These are phyloP conservation scores for Cephalopterus ornatus DNA, from an alignment of 2,113 vertebrate genomes.

Conservation along the genomic window DNA sequence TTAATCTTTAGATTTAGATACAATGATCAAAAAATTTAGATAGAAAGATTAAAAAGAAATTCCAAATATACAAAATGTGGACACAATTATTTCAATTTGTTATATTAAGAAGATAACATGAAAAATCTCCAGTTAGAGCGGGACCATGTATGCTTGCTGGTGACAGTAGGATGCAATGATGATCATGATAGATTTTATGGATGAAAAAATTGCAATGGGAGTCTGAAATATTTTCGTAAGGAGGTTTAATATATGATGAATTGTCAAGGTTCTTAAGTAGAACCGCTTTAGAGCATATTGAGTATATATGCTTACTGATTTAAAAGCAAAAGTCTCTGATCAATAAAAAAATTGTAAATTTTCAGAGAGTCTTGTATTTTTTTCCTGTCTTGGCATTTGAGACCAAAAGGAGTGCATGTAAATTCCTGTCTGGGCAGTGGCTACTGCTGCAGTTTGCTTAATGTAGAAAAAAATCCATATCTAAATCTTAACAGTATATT, in stretches of 20 bases:
- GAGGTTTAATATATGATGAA: background rate
- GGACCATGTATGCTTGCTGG: background rate
- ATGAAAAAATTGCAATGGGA: background rate
- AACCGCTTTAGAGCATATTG: background rate
- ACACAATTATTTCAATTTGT: background rate
- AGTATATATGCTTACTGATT: background rate
- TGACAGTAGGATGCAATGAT: background rate
- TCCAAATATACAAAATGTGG: accelerated
- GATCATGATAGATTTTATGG: background rate
- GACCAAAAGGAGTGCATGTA: background rate
- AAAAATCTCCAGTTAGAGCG: background rate
- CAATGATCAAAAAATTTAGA: background rate
- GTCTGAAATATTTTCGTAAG: background rate
- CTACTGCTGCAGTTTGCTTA: background rate
- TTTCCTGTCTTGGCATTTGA: background rate
- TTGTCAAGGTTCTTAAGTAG: background rate
- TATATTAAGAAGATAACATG: background rate
- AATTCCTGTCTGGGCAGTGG: background rate
- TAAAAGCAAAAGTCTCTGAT: background rate
- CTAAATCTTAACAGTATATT: background rate
- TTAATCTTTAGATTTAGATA: background rate
- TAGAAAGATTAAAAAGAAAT: background rate
- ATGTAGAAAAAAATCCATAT: background rate
- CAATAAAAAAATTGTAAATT: background rate
- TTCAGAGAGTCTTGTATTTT: background rate